Evolutionary conservation across 1,140 invertebrate species (phyloP), one percentile per base, ranked within the genome.

Genomic region (Bombus vancouverensis): DNA sequence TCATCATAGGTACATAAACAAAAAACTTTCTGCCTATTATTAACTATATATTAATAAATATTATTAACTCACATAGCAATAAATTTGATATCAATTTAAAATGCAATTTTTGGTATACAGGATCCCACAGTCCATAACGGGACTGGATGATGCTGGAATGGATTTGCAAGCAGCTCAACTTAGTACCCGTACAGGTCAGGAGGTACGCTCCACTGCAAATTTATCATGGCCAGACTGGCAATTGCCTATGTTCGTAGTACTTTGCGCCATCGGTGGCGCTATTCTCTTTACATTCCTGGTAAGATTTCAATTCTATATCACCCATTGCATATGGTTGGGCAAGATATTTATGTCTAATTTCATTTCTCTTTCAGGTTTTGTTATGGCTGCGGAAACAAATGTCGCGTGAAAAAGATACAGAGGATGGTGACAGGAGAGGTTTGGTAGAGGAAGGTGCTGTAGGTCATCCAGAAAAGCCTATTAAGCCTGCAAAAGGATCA

Each of bases 351-450:
- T 15, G 62, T 37, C 1, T 22, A 37, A 10, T 68, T 80, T 53
- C 34, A 13, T 66, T 28, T 86, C 12, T 13, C 10, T n/a, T n/a
- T 5, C 66, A 95, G 94, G 92, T 95, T 91, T 90, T 95, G 92
- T 94, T 95, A 95, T 95, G 95, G 95, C 94, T 95, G 87, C 92
- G 95, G 90, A 95, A 95, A 93, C 95, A 95, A 95, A 95, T 95
- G 95, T 95, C 95, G 93, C 94, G 95, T 95, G 94, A 95, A 94
- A 95, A 95, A 84, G 93, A 95, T 81, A 92, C 90, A 37, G 93
- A 95, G 83, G 93, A 94, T 92, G 94, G 94, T 68, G 94, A 95
- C 83, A 94, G 93, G 91, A 93, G 94, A 83, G 94, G 93, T 59
- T 89, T 95, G 88, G 95, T 95, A 83, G 95, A 95, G 76, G 95